These are phyloP conservation scores for Pipistrellus kuhlii DNA, from an alignment of 2,797 vertebrate species.

Conservation along the genomic window DNA sequence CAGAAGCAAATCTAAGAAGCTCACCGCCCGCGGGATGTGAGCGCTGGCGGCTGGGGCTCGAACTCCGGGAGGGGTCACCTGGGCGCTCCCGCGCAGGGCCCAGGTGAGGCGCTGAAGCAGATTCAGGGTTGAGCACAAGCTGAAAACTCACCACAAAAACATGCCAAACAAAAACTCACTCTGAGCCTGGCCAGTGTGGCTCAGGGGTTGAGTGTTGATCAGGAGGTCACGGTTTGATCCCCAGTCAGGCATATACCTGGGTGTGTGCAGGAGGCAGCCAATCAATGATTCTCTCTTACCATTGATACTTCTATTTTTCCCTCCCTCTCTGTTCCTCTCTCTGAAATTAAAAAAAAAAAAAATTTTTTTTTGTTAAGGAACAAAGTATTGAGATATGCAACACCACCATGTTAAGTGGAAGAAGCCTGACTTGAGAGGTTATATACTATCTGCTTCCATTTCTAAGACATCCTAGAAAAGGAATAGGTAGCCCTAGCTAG, in stretches of 20 bases:
- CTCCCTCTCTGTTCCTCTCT: too few relatives aligned
- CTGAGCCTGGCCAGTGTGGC: background rate
- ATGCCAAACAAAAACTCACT: background rate
- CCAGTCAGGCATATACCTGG: too few relatives aligned
- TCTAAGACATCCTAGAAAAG: background rate
- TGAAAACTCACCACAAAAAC: background rate
- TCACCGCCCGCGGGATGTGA: conserved; percentile 54
- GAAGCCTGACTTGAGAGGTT: background rate
- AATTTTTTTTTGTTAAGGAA: too few relatives aligned
- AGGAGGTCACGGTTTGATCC: too few relatives aligned
- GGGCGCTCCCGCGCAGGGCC: conserved; percentile 1
- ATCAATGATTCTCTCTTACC: too few relatives aligned
- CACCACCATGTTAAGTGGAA: background rate
- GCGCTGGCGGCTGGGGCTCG: conserved; percentile 16
- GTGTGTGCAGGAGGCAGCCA: too few relatives aligned
- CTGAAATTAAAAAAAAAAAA: too few relatives aligned
- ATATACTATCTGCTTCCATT: background rate
- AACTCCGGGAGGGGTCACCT: conserved; percentile 2
- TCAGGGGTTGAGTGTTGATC: too few relatives aligned
- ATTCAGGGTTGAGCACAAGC: background rate
- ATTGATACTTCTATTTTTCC: too few relatives aligned
- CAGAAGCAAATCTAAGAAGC: conserved; percentile 78
- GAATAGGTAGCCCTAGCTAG: too few relatives aligned
- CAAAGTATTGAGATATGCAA: accelerated
- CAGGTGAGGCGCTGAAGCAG: background rate